Conservation (phyloP, 2,888 invertebrate genomes). For the Erebia epiphron region DNA sequence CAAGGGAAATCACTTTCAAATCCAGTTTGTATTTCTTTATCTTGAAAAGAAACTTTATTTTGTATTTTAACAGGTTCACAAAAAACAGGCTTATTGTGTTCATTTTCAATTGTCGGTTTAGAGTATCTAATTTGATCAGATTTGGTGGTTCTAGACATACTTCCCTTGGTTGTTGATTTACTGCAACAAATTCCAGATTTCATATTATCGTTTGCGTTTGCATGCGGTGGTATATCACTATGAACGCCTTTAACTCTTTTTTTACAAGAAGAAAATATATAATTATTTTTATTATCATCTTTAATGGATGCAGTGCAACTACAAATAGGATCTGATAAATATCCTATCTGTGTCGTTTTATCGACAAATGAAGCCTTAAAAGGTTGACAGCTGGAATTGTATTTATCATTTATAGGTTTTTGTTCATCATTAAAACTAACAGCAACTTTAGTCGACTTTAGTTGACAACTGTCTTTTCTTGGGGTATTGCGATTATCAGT, state of each 20-base stretch:
- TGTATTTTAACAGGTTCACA: neutral
- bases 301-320: neutral
- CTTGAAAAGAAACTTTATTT: slow-evolving; percentile 15
- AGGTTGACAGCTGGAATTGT: neutral
- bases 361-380: neutral
- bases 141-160: neutral
- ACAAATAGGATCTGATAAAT: neutral
- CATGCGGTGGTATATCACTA: neutral
- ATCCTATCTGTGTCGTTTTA: neutral
- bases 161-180: neutral
- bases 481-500: neutral
- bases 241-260: neutral
- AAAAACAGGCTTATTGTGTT: neutral
- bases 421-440: neutral
- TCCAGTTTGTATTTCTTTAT: neutral
- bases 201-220: neutral
- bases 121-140: neutral
- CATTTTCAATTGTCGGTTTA: neutral
- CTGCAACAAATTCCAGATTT: neutral
- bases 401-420: neutral
- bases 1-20: neutral
- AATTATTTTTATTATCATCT: neutral
- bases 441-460: neutral
- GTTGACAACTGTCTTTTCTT: neutral
- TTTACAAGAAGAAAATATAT: slow-evolving; percentile 12